Evolutionary conservation across 2,888 invertebrate species (phyloP).

Genomic region (Epistrophe grossulariae): DNA sequence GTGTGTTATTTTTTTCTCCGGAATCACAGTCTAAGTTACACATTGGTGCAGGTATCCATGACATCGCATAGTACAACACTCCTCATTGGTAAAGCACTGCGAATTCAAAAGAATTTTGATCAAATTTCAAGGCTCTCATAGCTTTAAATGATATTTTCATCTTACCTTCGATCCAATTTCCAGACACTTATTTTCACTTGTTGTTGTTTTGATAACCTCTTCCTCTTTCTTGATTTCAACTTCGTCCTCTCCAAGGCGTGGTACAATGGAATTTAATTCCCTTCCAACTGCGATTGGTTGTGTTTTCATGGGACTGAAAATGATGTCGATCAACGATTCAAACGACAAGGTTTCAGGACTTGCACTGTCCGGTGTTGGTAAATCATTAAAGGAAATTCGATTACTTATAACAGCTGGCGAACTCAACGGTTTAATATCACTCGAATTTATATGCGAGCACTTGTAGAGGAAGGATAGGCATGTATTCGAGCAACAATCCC

Average conservation of each 20-base stretch:
- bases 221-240: background rate
- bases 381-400: background rate
- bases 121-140: background rate
- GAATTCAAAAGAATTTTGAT: constrained; percentile 8
- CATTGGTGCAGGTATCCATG: constrained; percentile 81
- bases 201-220: background rate
- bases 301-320: constrained; percentile 34
- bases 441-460: constrained; percentile 74
- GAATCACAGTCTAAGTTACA: constrained; percentile 79
- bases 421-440: background rate
- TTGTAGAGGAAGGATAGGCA: constrained; percentile 80
- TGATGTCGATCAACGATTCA: constrained; percentile 21
- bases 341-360: background rate
- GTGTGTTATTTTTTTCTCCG: background rate
- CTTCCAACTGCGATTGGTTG: constrained; percentile 3
- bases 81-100: constrained; percentile 79
- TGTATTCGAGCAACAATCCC: constrained; percentile 81
- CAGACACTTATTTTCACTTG: constrained; percentile 55
- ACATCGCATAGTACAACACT: constrained; percentile 81
- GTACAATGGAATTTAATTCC: constrained; percentile 26
- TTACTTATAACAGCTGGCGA: background rate
- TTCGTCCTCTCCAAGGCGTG: constrained; percentile 11
- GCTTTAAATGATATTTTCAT: background rate
- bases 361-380: background rate
- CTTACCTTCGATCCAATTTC: constrained; percentile 78